Conservation (phyloP, 2,113 vertebrate genomes). For the Ophthalmolycus amberensis region DNA sequence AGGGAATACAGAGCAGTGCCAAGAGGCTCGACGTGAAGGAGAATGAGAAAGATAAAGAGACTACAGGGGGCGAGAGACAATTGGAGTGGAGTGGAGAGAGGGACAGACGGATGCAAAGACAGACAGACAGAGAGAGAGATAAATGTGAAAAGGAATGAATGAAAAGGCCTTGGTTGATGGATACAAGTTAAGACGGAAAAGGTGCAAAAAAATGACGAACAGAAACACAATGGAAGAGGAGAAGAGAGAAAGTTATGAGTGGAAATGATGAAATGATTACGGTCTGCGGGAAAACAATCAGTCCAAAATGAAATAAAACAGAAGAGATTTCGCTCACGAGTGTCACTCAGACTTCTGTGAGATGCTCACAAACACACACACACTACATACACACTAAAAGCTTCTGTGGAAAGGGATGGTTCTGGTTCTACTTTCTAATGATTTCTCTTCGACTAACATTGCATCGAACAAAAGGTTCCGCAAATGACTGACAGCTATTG, state of each 20-base stretch:
- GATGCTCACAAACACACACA: neutral
- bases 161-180: neutral
- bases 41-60: constrained; percentile 65
- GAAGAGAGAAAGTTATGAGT: constrained; percentile 41
- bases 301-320: constrained; percentile 37
- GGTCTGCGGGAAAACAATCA: constrained; percentile 30
- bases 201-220: neutral
- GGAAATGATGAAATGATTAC: constrained; percentile 24
- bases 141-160: constrained; percentile 22
- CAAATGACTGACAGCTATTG: neutral
- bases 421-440: neutral
- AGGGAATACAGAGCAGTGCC: constrained; percentile 61
- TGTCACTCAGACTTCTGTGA: constrained; percentile 1
- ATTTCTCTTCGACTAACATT: neutral
- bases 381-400: neutral
- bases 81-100: constrained; percentile 12
- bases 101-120: constrained; percentile 27
- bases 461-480: neutral
- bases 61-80: constrained; percentile 36
- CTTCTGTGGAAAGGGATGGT: neutral
- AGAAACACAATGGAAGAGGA: constrained; percentile 11
- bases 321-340: constrained; percentile 33
- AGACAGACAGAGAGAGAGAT: constrained; percentile 37
- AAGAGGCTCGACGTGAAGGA: constrained; percentile 45
- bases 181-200: constrained; percentile 2